Conservation (phyloP, 2,888 invertebrate genomes). For the Mesorhabditis spiculigera region DNA sequence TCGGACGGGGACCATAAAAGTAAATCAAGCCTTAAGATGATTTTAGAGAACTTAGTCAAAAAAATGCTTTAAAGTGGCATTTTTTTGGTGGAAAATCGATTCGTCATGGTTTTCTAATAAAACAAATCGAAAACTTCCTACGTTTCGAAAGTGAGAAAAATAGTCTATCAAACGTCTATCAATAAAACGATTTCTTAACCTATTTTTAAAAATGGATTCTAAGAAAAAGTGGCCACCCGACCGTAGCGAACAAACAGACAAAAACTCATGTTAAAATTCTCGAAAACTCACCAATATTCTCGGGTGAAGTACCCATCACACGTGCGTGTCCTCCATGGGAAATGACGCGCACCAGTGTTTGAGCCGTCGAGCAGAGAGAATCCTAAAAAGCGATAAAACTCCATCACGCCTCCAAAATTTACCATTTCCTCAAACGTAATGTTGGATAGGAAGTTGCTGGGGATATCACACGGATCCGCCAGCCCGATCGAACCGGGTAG, state of each 20-base stretch:
- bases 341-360: neutral
- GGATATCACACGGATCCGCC: conserved; percentile 3
- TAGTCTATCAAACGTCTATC: no score
- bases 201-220: no score
- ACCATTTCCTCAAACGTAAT: neutral
- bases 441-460: neutral
- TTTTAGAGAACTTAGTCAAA: no score
- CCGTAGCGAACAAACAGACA: neutral
- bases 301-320: neutral
- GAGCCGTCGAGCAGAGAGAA: neutral
- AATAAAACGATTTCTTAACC: no score
- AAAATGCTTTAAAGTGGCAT: no score
- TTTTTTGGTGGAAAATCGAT: no score
- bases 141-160: no score
- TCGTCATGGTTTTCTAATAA: no score
- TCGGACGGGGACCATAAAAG: no score
- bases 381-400: neutral
- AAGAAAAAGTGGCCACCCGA: no score
- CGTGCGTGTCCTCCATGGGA: neutral
- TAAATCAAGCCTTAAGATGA: no score
- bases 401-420: neutral
- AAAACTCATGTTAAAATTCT: neutral
- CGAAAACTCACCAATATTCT: neutral
- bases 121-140: no score
- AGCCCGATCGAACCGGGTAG: conserved; percentile 1